Evolutionary conservation across 2,797 vertebrate genomes (phyloP), one percentile per base, ranked within the genome.

Genomic region (Rhynchonycteris naso): DNA sequence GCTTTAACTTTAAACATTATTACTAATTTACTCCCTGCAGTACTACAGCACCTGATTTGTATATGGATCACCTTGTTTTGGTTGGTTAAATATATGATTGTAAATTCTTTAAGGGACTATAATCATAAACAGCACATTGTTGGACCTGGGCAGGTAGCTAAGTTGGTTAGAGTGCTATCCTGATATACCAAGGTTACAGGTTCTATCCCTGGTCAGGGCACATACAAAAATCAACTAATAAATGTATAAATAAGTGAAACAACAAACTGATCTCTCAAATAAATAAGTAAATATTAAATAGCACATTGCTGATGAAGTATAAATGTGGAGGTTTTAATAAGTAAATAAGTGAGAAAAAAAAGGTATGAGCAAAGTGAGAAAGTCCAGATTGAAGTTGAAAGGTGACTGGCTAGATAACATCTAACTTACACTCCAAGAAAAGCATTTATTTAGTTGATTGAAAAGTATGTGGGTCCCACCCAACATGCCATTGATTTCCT

Each of bases 401-500:
- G 16, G 63, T 89, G 15, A 93, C 71, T 82, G 76, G 65, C 47
- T 56, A 85, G 52, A 91, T 88, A 85, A 76, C 10, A 83, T 87
- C 52, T 85, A 82, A 21, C 54, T n/a, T 72, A 54, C 21, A 50
- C 22, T 76, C 56, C 28, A 85, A 90, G 58, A 65, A 91, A 88
- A 92, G 9, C 7, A 89, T 78, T 61, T 80, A 78, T 85, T 85
- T 59, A 93, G 38, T 38, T 95, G 50, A 87, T 15, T 84, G n/a
- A 93, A 92, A 93, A 84, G 24, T 81, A 80, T 63, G 33, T 78
- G 24, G 24, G 66, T 90, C 50, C 78, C 91, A 94, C 81, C 72
- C 72, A 90, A 26, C 35, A 69, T 21, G 35, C 59, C 90, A 16
- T 28, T 50, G 58, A 76, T 68, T 95, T 94, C 90, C 94, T 47